Evolutionary conservation across 2,113 vertebrate genomes (phyloP), one percentile per base, ranked within the genome.

Genomic region (Pterocles gutturalis): DNA sequence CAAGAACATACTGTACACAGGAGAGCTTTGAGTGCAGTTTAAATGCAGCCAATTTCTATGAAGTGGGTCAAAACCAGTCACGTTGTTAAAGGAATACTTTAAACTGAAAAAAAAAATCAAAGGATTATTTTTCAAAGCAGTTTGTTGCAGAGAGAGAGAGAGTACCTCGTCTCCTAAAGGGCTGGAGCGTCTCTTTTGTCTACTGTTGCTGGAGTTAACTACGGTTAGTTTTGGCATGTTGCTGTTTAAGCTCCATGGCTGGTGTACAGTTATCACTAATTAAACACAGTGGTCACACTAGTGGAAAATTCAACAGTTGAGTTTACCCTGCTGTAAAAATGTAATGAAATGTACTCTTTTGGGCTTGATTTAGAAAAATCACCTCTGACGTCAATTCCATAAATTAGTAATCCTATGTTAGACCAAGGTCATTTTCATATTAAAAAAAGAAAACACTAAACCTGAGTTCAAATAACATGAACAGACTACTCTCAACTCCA

Each of bases 341-440:
- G 45, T 94, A 95, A 96, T 88, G 71, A 96, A 97, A 96, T 82
- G 69, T 78, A 83, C 89, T 90, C 83, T 95, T 90, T 84, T 33
- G 77, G 53, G 45, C 80, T 96, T 90, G 86, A 88, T 96, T 94
- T 96, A 95, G 84, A 97, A 97, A 97, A 96, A 89, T 95, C 91
- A 88, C 89, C 77, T 72, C 89, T 91, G 94, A 97, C 67, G 87
- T 96, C 94, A 84, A 65, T 93, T 97, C 96, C n/a, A 78, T 91
- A 96, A 89, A 97, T 98, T 95, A 95, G 86, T 91, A 97, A 93
- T 95, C 92, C 89, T 93, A 21, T 93, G 75, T 97, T 96, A 97
- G 90, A 97, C 55, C 80, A 82, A 95, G 69, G n/a, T 85, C 54
- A 94, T 96, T 97, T 96, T 96, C 91, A 45, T 97, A 88, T 53